Percentiles rank a stretch among this genome's conserved stretches.
Conservation (phyloP, 2,888 invertebrate genomes). For the Ornithoptera alexandrae region DNA sequence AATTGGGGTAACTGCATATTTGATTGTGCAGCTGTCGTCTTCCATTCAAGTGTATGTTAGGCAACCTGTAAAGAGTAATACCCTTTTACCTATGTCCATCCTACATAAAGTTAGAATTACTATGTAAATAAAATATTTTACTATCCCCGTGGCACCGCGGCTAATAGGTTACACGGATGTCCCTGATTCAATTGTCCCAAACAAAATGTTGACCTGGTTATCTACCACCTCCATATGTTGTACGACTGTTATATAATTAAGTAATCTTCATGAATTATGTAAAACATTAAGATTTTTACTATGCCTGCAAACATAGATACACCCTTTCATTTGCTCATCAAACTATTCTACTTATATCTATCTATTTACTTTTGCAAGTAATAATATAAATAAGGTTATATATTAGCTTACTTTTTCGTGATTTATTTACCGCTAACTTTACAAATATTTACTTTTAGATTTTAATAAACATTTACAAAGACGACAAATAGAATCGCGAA, state of each 20-base stretch:
- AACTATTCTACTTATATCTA: background rate
- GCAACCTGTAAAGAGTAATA: background rate
- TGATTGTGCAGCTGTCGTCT: conserved; percentile 20
- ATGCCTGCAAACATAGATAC: too few relatives aligned
- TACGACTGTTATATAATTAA: too few relatives aligned
- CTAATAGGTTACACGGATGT: too few relatives aligned
- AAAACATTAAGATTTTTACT: too few relatives aligned
- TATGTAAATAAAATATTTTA: background rate
- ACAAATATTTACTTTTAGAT: background rate
- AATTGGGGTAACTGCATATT: conserved; percentile 18
- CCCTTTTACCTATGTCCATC: background rate
- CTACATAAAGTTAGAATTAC: background rate
- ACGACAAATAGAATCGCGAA: background rate
- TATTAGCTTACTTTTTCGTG: too few relatives aligned
- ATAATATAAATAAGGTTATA: too few relatives aligned
- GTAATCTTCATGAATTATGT: too few relatives aligned
- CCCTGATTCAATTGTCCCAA: too few relatives aligned
- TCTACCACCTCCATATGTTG: too few relatives aligned
- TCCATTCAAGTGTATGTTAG: background rate
- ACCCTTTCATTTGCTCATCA: too few relatives aligned
- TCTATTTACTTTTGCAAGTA: background rate
- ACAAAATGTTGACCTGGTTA: too few relatives aligned
- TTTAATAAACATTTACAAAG: background rate
- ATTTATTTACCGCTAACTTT: background rate
- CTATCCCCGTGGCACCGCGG: too few relatives aligned